Conservation (phyloP, 1,140 invertebrate genomes). For the Meloidogyne exigua region DNA sequence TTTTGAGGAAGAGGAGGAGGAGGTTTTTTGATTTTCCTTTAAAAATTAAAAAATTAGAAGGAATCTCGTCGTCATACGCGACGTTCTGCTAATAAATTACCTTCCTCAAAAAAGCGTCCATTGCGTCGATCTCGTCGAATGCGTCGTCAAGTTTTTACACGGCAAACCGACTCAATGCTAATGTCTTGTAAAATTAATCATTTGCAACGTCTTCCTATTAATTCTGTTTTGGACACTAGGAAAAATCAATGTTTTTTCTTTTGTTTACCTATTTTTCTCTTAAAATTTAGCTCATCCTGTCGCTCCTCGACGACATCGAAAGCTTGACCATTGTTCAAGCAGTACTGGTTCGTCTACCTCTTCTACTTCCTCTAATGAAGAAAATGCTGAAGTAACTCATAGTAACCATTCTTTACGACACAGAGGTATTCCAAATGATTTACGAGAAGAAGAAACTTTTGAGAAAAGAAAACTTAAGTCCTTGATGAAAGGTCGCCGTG, state of each 20-base stretch:
- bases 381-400: neutral
- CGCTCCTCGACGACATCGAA: neutral
- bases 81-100: neutral
- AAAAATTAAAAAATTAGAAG: neutral
- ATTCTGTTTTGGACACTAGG: neutral
- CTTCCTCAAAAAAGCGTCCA: neutral
- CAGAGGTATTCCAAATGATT: slow-evolving; percentile 23
- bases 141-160: neutral
- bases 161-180: neutral
- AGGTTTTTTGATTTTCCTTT: too few relatives aligned
- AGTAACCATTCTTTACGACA: neutral
- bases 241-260: neutral
- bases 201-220: slow-evolving; percentile 8
- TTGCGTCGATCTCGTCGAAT: neutral
- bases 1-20: too few relatives aligned
- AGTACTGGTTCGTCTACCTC: neutral
- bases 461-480: slow-evolving; percentile 39
- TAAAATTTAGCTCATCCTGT: neutral
- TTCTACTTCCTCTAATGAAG: neutral
- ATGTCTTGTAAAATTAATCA: neutral
- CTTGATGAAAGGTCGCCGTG: slow-evolving; percentile 32
- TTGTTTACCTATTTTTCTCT: neutral
- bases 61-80: neutral
- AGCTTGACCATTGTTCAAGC: neutral
- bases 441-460: slow-evolving; percentile 39